Conservation (phyloP, 2,113 vertebrate species). For the Mustela lutreola region DNA sequence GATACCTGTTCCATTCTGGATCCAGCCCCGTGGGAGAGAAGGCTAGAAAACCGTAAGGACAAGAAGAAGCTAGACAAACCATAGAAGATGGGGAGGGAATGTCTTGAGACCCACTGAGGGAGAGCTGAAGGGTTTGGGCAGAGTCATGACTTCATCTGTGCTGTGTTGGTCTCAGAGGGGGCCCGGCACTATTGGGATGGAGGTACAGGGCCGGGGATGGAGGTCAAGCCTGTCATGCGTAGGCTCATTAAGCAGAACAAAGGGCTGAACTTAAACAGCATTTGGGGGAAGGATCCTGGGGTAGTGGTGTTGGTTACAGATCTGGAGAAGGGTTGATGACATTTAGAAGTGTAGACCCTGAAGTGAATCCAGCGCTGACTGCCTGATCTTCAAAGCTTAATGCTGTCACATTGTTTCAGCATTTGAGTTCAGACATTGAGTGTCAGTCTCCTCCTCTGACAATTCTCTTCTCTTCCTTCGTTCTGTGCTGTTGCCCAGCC, state of each 20-base stretch:
- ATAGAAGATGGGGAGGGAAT: background rate
- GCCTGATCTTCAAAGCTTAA: too few species aligned
- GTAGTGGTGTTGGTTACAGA: too few species aligned
- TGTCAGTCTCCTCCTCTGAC: background rate
- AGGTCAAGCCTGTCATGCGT: background rate
- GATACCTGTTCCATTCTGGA: background rate
- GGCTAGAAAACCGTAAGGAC: background rate
- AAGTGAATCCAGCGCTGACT: too few species aligned
- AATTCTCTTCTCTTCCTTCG: background rate
- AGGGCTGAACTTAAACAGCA: too few species aligned
- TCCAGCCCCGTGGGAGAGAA: background rate
- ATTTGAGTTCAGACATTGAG: background rate
- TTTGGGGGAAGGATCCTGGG: too few species aligned
- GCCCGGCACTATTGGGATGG: background rate
- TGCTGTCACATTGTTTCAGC: background rate
- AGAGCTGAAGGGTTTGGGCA: background rate
- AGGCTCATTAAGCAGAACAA: too few species aligned
- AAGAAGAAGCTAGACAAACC: background rate
- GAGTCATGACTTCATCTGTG: background rate
- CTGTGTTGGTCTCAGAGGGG: background rate
- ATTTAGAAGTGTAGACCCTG: too few species aligned
- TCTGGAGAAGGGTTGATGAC: too few species aligned
- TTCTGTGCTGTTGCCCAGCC: background rate
- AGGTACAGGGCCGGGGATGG: background rate
- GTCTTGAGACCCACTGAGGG: background rate